These are phyloP conservation scores for Antedon mediterranea DNA, from an alignment of 53 echinoderm and acorn worm species.

Conservation along the genomic window DNA sequence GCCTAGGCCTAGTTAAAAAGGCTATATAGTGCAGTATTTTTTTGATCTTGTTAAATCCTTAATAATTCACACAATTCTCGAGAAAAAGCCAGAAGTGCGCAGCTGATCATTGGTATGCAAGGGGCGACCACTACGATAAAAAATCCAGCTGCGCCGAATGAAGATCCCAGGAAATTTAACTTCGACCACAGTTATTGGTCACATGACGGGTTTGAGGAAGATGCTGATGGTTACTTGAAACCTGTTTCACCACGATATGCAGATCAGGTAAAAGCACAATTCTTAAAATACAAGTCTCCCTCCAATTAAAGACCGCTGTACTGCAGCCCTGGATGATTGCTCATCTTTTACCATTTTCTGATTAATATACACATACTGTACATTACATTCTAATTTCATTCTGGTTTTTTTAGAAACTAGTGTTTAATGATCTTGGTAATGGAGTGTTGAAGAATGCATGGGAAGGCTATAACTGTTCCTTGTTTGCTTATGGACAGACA, in stretches of 20 bases:
- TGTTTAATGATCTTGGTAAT: conserved; percentile 78
- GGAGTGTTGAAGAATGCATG: conserved; percentile 87
- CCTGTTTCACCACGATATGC: conserved; percentile 45
- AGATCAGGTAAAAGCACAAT: conserved; percentile 49
- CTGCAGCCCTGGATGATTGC: no score
- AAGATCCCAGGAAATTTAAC: conserved; percentile 74
- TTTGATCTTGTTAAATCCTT: no score
- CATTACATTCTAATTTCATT: neutral
- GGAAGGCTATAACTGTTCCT: conserved; percentile 84
- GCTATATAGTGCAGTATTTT: no score
- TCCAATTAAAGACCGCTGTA: no score
- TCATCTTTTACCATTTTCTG: neutral
- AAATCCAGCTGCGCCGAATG: conserved; percentile 55
- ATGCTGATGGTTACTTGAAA: conserved; percentile 37
- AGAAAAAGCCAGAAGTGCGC: conserved; percentile 73
- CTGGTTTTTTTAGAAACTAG: conserved; percentile 32
- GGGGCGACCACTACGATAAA: conserved; percentile 68
- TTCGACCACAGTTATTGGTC: conserved; percentile 99
- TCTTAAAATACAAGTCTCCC: no score
- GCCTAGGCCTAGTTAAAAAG: no score
- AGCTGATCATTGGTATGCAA: conserved; percentile 75
- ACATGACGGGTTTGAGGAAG: conserved; percentile 60
- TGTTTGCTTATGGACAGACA: conserved; percentile 97
- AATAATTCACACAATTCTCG: conserved; percentile 69
- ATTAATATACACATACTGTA: neutral